Conservation (phyloP, 1,140 invertebrate genomes). For the Drosophila melanica region DNA sequence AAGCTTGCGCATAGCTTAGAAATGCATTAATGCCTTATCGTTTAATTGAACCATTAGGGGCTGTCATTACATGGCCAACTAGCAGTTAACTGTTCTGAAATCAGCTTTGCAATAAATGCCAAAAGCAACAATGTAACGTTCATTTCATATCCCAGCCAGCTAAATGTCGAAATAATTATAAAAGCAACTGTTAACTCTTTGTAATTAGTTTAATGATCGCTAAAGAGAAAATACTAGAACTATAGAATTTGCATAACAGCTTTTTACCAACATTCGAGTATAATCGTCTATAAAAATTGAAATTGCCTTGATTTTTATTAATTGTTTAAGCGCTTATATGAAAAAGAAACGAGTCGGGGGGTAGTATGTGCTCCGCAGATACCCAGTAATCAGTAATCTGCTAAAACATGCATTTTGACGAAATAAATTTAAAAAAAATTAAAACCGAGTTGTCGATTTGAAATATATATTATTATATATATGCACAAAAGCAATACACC, state of each 20-base stretch:
- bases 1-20: constrained; percentile 8
- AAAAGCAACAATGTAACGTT: neutral
- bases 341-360: neutral
- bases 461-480: too few species aligned
- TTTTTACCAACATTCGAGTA: neutral
- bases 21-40: constrained; percentile 18
- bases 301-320: constrained; percentile 60
- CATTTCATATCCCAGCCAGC: neutral
- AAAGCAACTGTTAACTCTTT: constrained; percentile 30
- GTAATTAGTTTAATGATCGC: constrained; percentile 49
- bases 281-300: constrained; percentile 9
- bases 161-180: neutral
- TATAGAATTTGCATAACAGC: constrained; percentile 18
- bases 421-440: too few species aligned
- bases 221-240: constrained; percentile 21
- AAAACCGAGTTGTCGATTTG: too few species aligned
- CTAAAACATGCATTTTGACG: too few species aligned
- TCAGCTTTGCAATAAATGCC: neutral
- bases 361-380: too few species aligned
- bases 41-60: constrained; percentile 60
- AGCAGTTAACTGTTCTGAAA: neutral
- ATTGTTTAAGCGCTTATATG: constrained; percentile 26
- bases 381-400: too few species aligned
- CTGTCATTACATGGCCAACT: constrained; percentile 40
- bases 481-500: too few species aligned